phyloP scores from a whole-genome alignment of 2,888 invertebrate species.

The Nebria brevicollis region DNA sequence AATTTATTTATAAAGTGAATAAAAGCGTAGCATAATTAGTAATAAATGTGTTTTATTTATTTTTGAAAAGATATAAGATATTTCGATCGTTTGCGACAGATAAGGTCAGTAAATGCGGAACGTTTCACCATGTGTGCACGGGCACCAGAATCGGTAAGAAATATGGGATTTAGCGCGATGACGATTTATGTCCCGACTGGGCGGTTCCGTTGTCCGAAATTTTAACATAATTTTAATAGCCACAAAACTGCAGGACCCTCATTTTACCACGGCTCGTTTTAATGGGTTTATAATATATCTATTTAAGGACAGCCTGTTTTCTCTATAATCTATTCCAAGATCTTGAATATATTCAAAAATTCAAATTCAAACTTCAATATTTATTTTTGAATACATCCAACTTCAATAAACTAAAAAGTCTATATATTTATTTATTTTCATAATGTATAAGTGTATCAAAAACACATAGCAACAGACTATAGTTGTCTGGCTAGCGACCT shows the following conservation, averaged over 20 bases:
- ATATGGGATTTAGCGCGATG: not conserved
- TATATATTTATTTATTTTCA: no score
- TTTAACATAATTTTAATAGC: constrained; percentile 23
- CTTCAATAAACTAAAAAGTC: no score
- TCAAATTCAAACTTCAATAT: no score
- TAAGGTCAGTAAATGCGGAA: no score
- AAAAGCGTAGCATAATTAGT: no score
- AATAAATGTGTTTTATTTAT: no score
- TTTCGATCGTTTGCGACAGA: no score
- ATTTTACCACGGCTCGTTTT: not conserved
- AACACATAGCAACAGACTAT: not conserved
- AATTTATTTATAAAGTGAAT: no score
- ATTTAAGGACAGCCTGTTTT: not conserved
- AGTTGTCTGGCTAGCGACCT: not conserved
- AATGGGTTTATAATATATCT: constrained; percentile 22
- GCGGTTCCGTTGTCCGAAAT: constrained; percentile 18
- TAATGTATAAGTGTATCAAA: not conserved
- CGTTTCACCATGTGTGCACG: not conserved
- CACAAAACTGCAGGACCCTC: constrained; percentile 20
- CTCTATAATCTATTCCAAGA: not conserved
- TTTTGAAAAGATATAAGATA: no score
- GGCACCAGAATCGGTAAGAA: not conserved
- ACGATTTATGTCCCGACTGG: constrained; percentile 14
- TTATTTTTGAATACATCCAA: no score
- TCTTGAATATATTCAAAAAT: not conserved